Conservation (phyloP, 2,888 invertebrate genomes). For the Melitaea athalia region DNA sequence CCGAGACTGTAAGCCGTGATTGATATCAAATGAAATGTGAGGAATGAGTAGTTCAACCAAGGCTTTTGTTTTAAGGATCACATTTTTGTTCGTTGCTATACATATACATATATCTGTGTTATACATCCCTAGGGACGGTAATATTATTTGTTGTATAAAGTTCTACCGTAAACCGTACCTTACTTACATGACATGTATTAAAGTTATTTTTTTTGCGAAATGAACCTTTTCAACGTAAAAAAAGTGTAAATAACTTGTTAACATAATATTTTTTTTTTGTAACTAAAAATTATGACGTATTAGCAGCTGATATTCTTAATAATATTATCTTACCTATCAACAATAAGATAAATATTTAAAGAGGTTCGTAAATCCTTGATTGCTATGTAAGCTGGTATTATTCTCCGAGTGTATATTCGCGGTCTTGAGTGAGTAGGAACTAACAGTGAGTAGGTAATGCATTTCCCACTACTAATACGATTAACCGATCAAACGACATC, state of each 20-base stretch:
- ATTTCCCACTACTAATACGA: constrained; percentile 15
- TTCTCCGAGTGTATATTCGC: constrained; percentile 16
- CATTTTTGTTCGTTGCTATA: constrained; percentile 50
- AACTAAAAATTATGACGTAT: background rate
- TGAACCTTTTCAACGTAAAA: background rate
- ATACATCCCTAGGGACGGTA: background rate
- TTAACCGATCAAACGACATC: constrained; percentile 3
- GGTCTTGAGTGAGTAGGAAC: constrained; percentile 16
- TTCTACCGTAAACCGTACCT: background rate
- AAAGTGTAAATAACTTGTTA: no score
- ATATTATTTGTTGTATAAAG: background rate
- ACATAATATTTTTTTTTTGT: no score
- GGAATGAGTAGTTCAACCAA: constrained; percentile 72
- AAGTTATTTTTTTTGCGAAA: background rate
- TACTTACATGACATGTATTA: background rate
- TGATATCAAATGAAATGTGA: constrained; percentile 82
- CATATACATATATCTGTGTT: background rate
- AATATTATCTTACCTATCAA: background rate
- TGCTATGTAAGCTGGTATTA: constrained; percentile 9
- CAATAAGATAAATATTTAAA: constrained; percentile 1
- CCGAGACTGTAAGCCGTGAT: constrained; percentile 76
- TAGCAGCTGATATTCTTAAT: background rate
- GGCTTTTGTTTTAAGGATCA: constrained; percentile 77
- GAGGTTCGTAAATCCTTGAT: background rate
- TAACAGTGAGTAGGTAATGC: constrained; percentile 5